Conservation (phyloP, 2,888 invertebrate species). For the Tetragonisca angustula region DNA sequence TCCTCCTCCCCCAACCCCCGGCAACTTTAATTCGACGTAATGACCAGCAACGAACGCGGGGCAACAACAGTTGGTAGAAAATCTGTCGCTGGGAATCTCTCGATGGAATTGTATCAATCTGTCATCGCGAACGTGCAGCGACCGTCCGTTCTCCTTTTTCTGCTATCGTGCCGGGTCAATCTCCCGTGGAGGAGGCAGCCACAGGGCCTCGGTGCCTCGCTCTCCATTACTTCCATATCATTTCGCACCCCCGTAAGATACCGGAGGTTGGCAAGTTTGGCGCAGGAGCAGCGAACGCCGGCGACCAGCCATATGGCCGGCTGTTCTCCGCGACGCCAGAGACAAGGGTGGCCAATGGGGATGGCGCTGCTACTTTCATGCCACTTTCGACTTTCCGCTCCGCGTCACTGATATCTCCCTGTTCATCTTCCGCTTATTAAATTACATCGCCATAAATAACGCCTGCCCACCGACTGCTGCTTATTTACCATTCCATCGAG, state of each 20-base stretch:
- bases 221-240: constrained; percentile 84
- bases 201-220: constrained; percentile 61
- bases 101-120: constrained; percentile 83
- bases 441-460: constrained; percentile 83
- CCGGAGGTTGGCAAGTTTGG: constrained; percentile 40
- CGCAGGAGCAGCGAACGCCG: constrained; percentile 53
- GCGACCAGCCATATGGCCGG: constrained; percentile 77
- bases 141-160: constrained; percentile 56
- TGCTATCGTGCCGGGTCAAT: constrained; percentile 81
- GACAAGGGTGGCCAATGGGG: constrained; percentile 65
- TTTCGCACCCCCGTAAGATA: constrained; percentile 82
- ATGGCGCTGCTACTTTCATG: constrained; percentile 79
- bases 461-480: constrained; percentile 71
- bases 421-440: constrained; percentile 82
- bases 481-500: constrained; percentile 77
- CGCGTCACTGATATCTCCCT: constrained; percentile 75
- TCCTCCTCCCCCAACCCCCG: not conserved
- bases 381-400: constrained; percentile 78
- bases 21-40: constrained; percentile 76
- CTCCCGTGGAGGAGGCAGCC: constrained; percentile 76
- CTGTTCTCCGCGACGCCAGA: constrained; percentile 43
- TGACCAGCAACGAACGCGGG: constrained; percentile 57
- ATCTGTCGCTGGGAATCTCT: constrained; percentile 81
- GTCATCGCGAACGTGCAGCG: constrained; percentile 77
- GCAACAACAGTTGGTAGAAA: constrained; percentile 82